phyloP scores from a whole-genome alignment of 1,140 invertebrate species.

The Heliconius eleuchia region DNA sequence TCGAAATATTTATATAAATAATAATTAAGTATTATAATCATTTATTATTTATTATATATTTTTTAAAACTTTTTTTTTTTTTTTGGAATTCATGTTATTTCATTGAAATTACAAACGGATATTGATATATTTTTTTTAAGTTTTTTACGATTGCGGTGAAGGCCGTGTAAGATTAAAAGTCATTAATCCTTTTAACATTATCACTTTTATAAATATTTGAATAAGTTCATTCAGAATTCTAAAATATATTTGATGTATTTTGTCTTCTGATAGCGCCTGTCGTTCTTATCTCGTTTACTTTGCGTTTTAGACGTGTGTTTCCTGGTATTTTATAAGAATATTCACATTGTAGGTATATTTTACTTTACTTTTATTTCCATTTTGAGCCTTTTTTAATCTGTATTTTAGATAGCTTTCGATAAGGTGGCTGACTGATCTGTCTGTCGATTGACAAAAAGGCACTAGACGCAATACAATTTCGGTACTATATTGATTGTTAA shows the following conservation, averaged over 20 bases:
- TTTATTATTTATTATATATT: too few species aligned
- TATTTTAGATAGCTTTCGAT: neutral
- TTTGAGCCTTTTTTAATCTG: neutral
- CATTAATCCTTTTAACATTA: neutral
- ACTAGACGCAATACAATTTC: too few species aligned
- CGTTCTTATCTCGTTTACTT: neutral
- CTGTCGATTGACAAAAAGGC: neutral
- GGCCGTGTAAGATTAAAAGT: neutral
- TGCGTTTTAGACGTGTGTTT: neutral
- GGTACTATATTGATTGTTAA: too few species aligned
- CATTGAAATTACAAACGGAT: too few species aligned
- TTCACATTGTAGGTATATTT: neutral
- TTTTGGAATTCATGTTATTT: too few species aligned
- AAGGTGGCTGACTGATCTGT: neutral
- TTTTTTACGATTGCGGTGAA: neutral
- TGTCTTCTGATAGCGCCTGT: neutral
- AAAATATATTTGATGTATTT: neutral
- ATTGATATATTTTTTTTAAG: neutral
- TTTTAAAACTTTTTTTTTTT: too few species aligned
- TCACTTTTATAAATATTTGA: slow-evolving; percentile 16
- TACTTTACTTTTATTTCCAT: neutral
- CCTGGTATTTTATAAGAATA: neutral
- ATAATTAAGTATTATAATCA: too few species aligned
- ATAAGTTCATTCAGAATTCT: neutral
- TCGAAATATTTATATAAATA: too few species aligned